Percentiles rank a stretch among this genome's conserved stretches.
phyloP scores from a whole-genome alignment of 2,113 vertebrate species.

The Otis tarda region DNA sequence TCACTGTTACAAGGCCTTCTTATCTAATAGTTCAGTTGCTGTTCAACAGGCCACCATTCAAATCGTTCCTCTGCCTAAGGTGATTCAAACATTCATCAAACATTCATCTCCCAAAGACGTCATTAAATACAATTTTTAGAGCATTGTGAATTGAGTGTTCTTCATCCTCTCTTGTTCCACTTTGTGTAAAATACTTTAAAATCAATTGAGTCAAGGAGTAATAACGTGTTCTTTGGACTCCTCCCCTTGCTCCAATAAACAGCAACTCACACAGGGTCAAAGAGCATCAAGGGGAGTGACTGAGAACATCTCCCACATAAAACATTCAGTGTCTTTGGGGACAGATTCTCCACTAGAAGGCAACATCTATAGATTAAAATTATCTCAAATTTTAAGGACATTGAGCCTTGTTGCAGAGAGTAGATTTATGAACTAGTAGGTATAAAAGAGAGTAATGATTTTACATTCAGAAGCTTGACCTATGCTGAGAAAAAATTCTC shows the following conservation, averaged over 20 bases:
- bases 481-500: neutral
- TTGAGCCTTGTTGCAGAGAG: neutral
- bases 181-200: neutral
- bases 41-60: neutral
- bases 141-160: neutral
- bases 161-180: neutral
- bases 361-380: neutral
- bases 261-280: accelerated
- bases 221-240: neutral
- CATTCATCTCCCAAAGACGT: neutral
- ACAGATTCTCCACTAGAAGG: neutral
- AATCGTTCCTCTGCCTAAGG: neutral
- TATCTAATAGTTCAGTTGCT: neutral
- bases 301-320: neutral
- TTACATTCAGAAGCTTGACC: neutral
- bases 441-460: neutral
- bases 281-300: neutral
- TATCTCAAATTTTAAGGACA: neutral
- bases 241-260: neutral
- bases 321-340: neutral
- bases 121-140: neutral
- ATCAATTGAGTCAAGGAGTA: neutral
- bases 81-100: neutral
- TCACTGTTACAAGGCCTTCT: neutral
- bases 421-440: neutral